phyloP scores from a whole-genome alignment of 2,888 invertebrate genomes.

The Stratiomys singularior region DNA sequence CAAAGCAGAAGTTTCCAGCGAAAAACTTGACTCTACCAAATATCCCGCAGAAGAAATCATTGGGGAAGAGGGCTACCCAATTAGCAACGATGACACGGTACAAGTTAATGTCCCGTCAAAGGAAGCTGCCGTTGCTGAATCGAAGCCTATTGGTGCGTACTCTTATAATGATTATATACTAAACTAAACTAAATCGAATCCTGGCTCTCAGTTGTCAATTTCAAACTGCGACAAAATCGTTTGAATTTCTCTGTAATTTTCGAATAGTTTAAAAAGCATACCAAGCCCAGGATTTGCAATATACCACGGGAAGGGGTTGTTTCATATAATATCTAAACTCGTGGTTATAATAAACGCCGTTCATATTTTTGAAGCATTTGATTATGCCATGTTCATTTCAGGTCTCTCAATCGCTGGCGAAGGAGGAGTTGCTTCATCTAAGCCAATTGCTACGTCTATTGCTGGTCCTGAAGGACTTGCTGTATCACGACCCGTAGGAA shows the following conservation, averaged over 20 bases:
- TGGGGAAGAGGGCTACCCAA: slow-evolving; percentile 63
- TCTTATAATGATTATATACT: too few relatives aligned
- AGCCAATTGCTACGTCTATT: slow-evolving; percentile 77
- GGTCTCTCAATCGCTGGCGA: slow-evolving; percentile 73
- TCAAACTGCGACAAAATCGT: too few relatives aligned
- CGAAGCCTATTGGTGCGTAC: slow-evolving; percentile 74
- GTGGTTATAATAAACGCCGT: neutral
- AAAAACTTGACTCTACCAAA: slow-evolving; percentile 46
- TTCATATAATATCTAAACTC: neutral
- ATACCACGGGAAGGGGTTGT: too few relatives aligned
- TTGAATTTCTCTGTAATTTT: too few relatives aligned
- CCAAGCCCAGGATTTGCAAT: too few relatives aligned
- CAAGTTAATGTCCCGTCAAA: slow-evolving; percentile 69
- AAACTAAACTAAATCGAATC: too few relatives aligned
- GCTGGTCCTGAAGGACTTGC: slow-evolving; percentile 77
- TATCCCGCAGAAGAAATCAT: slow-evolving; percentile 58
- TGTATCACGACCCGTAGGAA: slow-evolving; percentile 76
- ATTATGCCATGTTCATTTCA: slow-evolving; percentile 56
- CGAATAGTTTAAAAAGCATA: too few relatives aligned
- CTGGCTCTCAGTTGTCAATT: too few relatives aligned
- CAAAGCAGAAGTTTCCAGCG: slow-evolving; percentile 55
- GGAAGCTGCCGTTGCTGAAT: slow-evolving; percentile 77
- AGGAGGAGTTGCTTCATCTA: slow-evolving; percentile 77
- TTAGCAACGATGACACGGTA: slow-evolving; percentile 63
- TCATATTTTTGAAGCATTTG: neutral